Evolutionary conservation across 2,888 invertebrate genomes (phyloP), one percentile per base, ranked within the genome.

Genomic region (Campopleginae sp.): DNA sequence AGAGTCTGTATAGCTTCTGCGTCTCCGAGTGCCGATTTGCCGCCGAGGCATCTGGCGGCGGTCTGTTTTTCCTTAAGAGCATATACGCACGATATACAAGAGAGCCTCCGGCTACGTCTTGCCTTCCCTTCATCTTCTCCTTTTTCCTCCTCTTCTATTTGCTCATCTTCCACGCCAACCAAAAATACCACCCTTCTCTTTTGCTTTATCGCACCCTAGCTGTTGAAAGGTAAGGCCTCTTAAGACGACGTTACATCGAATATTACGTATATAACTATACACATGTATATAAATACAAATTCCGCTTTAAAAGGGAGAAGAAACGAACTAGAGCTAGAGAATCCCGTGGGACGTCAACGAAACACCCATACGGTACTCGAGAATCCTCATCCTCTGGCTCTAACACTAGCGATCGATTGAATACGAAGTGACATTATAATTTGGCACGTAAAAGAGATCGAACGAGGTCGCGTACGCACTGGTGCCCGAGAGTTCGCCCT

Each of bases 11-110:
- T 10, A 33, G n/a, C 71, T 66, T 71, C 70, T 72, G 88, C 88
- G 85, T 58, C 86, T 86, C 87, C 88, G 88, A 90, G 91, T 90
- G 90, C 88, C 91, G 91, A 91, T 91, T 92, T 91, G 84, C 72
- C 74, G 84, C 72, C 74, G 86, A 87, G 88, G 89, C 91, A 92
- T 92, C 91, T 91, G 91, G 90, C 88, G 80, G 87, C 82, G 88
- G 89, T 89, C 89, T 89, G 90, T 89, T 89, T 90, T 90, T 91
- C 90, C 90, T 90, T 89, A 90, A 89, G 87, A 83, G 87, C 80
- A 85, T 86, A 87, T 89, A 72, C 63, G 23, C 46, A 74, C 87
- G 88, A 44, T 31, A 85, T 86, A 79, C 80, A 87, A 80, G 85
- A 80, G 85, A 85, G 75, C 84, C 66, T 72, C 68, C 66, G 83